These are phyloP conservation scores for Holacanthella duospinosa DNA, from an alignment of 2,888 invertebrate species.

Conservation along the genomic window DNA sequence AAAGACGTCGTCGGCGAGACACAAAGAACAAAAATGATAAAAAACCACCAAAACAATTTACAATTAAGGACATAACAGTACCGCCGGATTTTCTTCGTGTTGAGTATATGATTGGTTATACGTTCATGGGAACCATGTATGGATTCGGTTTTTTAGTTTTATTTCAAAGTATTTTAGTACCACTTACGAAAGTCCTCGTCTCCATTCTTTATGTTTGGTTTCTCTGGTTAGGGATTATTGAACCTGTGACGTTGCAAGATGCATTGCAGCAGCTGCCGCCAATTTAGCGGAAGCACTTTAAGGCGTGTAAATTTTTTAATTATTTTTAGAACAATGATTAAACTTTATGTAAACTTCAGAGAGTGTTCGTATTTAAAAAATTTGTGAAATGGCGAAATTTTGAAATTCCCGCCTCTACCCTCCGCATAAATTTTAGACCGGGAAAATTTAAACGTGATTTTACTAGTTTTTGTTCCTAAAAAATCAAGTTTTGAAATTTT, in stretches of 20 bases:
- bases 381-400: no score
- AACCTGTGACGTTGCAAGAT: slow-evolving; percentile 21
- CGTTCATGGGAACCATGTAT: slow-evolving; percentile 28
- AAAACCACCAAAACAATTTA: slow-evolving; percentile 18
- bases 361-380: no score
- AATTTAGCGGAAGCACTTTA: not conserved
- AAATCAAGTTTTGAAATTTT: no score
- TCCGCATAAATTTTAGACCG: no score
- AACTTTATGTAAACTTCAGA: no score
- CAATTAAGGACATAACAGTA: slow-evolving; percentile 21
- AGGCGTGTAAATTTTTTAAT: not conserved
- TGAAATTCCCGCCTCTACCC: no score
- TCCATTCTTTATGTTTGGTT: slow-evolving; percentile 20
- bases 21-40: no score
- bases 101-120: slow-evolving; percentile 31
- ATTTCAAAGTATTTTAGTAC: slow-evolving; percentile 27
- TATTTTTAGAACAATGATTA: no score
- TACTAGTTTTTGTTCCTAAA: no score
- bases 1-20: no score
- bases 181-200: slow-evolving; percentile 25
- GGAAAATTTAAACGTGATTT: no score
- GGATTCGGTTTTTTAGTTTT: slow-evolving; percentile 31
- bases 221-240: slow-evolving; percentile 8
- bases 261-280: slow-evolving; percentile 30
- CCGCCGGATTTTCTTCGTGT: slow-evolving; percentile 22